Evolutionary conservation across 2,888 invertebrate genomes (phyloP), one percentile per base, ranked within the genome.

Genomic region (Acleris holmiana): DNA sequence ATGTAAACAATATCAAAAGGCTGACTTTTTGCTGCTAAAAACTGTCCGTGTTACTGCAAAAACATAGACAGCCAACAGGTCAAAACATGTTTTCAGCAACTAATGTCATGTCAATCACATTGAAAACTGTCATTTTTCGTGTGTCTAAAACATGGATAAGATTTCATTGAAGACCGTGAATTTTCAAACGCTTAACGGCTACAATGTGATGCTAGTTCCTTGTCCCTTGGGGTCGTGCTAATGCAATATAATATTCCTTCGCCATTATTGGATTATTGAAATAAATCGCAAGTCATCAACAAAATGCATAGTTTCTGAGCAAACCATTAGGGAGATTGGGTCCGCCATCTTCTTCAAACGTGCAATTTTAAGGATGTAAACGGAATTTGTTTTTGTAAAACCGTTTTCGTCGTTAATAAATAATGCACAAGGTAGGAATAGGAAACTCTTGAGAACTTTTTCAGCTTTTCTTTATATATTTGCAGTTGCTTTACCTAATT

Each of bases 261-360:
- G 69, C 75, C 71, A 81, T 83, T 81, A 80, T 73, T 70, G 78
- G 80, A 76, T 78, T 86, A 87, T 86, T 88, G 87, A 88, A 85
- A 88, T 82, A 86, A 86, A 88, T 86, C 80, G 83, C 65, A 66
- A 71, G 79, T 83, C 84, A 86, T 88, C 86, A 86, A 76, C 76
- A 67, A 82, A 86, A 85, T 84, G 83, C 83, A 85, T 82, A 82
- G 80, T 79, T 76, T 77, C 78, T 74, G 74, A 72, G 69, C 66
- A 66, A 71, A 46, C 84, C 84, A 87, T 87, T 87, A 87, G 75
- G 69, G 71, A 80, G 82, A 87, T 87, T 84, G 77, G 76, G 77
- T 83, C 77, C 48, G 64, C 62, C 51, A 68, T 61, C 56, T 29
- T 49, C 23, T 21, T 51, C 41, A 40, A 59, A 25, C 53, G 29